These are phyloP conservation scores for Tetranychus piercei DNA, from an alignment of 2,888 invertebrate genomes.

Conservation along the genomic window DNA sequence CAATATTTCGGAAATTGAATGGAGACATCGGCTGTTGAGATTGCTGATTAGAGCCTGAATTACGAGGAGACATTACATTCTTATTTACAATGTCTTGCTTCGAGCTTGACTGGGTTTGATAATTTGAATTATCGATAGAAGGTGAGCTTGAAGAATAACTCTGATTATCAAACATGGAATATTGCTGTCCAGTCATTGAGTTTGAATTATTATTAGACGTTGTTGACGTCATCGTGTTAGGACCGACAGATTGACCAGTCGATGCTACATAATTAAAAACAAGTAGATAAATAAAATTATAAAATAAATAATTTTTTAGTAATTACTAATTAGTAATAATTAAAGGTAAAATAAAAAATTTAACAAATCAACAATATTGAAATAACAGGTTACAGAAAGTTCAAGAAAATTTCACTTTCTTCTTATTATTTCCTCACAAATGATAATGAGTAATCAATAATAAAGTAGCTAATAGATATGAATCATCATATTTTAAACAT, in stretches of 20 bases:
- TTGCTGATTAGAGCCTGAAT: conserved; percentile 10
- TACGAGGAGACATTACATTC: not conserved
- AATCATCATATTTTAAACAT: too few relatives aligned
- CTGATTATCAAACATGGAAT: conserved; percentile 6
- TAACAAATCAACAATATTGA: too few relatives aligned
- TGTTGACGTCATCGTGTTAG: not conserved
- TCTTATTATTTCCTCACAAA: too few relatives aligned
- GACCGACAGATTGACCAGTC: not conserved
- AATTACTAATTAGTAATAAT: too few relatives aligned
- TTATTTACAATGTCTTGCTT: not conserved
- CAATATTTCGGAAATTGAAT: not conserved
- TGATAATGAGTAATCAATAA: too few relatives aligned
- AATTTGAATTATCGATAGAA: not conserved
- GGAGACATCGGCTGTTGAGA: conserved; percentile 16
- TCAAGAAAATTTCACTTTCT: too few relatives aligned
- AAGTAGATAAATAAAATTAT: not conserved
- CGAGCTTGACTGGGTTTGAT: not conserved
- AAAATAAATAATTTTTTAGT: too few relatives aligned
- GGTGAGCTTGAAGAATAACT: not conserved
- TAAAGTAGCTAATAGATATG: too few relatives aligned
- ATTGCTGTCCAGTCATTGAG: conserved; percentile 1
- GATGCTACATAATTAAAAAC: not conserved
- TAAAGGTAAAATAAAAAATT: too few relatives aligned
- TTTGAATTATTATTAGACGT: not conserved
- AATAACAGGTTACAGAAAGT: too few relatives aligned